A percentile compares a stretch with the other conserved stretches of the same genome.
phyloP scores from a whole-genome alignment of 1,140 invertebrate genomes.

The Diorhabda elongata region DNA sequence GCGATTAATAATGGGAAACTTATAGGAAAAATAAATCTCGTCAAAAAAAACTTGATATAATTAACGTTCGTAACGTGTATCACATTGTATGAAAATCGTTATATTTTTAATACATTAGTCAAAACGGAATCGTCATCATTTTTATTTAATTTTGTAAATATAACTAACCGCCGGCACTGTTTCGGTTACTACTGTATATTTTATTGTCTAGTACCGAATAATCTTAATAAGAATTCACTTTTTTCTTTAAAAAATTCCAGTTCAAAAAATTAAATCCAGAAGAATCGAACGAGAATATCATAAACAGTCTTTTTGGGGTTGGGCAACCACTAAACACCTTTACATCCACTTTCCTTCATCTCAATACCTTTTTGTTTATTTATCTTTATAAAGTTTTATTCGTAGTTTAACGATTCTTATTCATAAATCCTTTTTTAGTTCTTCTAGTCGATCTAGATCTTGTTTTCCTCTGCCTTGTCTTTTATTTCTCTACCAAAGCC shows the following conservation, averaged over 20 bases:
- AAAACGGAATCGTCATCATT: neutral
- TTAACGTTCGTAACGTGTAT: neutral
- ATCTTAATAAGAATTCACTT: neutral
- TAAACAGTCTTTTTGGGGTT: neutral
- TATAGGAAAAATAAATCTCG: neutral
- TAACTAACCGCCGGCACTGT: neutral
- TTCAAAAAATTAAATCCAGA: neutral
- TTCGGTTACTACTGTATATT: neutral
- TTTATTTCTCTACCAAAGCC: too few relatives aligned
- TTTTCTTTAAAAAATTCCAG: neutral
- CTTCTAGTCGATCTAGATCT: too few relatives aligned
- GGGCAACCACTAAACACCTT: too few relatives aligned
- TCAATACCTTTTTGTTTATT: too few relatives aligned
- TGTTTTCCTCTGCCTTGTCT: too few relatives aligned
- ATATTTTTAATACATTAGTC: slow-evolving; percentile 1
- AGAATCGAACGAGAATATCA: neutral
- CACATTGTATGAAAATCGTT: neutral
- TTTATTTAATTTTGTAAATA: neutral
- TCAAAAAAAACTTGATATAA: neutral
- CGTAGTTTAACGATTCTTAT: too few relatives aligned
- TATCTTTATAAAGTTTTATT: too few relatives aligned
- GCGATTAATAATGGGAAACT: neutral
- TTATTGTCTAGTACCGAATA: neutral
- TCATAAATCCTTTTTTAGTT: too few relatives aligned
- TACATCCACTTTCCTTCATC: too few relatives aligned